phyloP scores from a whole-genome alignment of 2,888 invertebrate genomes.

The Acanthacorydalis orientalis region DNA sequence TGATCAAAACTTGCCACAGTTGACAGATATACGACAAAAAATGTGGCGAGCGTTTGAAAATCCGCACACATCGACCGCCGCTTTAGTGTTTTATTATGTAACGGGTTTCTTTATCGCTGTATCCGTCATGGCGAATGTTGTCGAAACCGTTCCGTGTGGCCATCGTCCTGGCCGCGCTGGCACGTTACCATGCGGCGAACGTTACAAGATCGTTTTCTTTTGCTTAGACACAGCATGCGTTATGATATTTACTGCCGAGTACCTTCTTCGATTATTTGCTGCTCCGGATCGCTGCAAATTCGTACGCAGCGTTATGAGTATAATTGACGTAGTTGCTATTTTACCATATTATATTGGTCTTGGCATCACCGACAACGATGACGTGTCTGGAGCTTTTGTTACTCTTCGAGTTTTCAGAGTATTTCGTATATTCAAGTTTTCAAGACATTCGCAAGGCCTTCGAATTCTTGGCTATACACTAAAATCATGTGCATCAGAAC shows the following conservation, averaged over 20 bases:
- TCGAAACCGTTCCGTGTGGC: constrained; percentile 93
- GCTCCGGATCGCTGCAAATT: constrained; percentile 98
- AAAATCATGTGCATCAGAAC: constrained; percentile 96
- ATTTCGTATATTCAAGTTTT: constrained; percentile 99
- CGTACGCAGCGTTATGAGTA: constrained; percentile 95
- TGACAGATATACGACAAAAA: constrained; percentile 78
- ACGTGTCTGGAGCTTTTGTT: constrained; percentile 97
- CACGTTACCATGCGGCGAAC: constrained; percentile 87
- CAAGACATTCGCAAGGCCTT: constrained; percentile 96
- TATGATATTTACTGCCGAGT: constrained; percentile 99
- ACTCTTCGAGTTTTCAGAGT: constrained; percentile 97
- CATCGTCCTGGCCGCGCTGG: constrained; percentile 73
- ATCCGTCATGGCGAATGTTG: constrained; percentile 97
- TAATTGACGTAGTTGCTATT: constrained; percentile 99
- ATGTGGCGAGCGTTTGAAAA: constrained; percentile 99
- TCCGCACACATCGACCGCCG: constrained; percentile 96
- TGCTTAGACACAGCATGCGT: constrained; percentile 99
- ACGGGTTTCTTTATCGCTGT: constrained; percentile 99
- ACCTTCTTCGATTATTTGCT: constrained; percentile 85
- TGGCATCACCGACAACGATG: constrained; percentile 94
- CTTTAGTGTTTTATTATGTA: constrained; percentile 99
- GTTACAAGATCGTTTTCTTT: constrained; percentile 96
- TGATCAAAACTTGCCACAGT: constrained; percentile 73
- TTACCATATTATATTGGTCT: constrained; percentile 97
- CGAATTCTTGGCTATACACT: constrained; percentile 98